These are phyloP conservation scores for Diacarnus erythraeanus DNA, from an alignment of 37 sponge, comb jelly and placozoan species.

Conservation along the genomic window DNA sequence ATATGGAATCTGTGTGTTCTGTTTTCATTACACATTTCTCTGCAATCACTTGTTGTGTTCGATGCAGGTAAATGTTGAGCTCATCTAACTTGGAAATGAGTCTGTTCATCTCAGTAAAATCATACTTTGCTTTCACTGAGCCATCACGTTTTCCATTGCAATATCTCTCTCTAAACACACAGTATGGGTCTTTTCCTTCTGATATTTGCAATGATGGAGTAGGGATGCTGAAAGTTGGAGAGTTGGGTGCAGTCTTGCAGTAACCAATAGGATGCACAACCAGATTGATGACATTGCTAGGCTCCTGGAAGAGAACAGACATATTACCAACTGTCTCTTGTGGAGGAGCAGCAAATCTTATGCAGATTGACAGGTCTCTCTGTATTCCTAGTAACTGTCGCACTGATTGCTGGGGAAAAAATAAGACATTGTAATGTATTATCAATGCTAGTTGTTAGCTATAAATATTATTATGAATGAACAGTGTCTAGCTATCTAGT, in stretches of 20 bases:
- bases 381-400: slow-evolving; percentile 27
- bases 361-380: slow-evolving; percentile 6
- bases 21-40: not conserved
- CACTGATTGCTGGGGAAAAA: slow-evolving; percentile 12
- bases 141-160: not conserved
- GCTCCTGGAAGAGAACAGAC: slow-evolving; percentile 9
- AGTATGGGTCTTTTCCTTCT: slow-evolving; percentile 10
- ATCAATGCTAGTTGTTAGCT: not conserved
- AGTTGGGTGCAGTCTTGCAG: not conserved
- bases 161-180: not conserved
- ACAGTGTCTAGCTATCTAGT: not conserved
- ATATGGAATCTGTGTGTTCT: not conserved
- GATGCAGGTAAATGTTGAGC: slow-evolving; percentile 19
- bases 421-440: not conserved
- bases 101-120: slow-evolving; percentile 16
- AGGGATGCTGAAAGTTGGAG: not conserved
- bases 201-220: not conserved
- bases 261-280: slow-evolving; percentile 1
- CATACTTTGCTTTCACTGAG: not conserved
- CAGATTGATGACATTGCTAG: slow-evolving; percentile 25
- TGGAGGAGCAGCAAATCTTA: slow-evolving; percentile 20
- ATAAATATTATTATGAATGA: not conserved
- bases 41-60: slow-evolving; percentile 20
- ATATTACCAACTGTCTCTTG: not conserved
- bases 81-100: slow-evolving; percentile 28